phyloP scores from a whole-genome alignment of 2,888 invertebrate genomes.

The Acleris literana region DNA sequence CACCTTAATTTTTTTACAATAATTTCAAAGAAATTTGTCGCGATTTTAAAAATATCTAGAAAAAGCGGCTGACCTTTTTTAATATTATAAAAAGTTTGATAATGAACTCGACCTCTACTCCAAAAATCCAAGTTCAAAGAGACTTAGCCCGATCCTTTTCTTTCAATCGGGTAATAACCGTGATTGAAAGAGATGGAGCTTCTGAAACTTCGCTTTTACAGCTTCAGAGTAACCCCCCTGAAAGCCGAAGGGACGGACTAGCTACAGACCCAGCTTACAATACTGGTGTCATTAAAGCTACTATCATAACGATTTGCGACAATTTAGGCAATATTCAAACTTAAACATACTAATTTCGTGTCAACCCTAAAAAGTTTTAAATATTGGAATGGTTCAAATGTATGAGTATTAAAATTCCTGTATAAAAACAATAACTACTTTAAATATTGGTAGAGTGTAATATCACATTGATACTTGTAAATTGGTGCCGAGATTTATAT shows the following conservation, averaged over 20 bases:
- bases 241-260: conserved; percentile 64
- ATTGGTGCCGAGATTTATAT: conserved; percentile 29
- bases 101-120: conserved; percentile 39
- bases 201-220: no score
- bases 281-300: conserved; percentile 61
- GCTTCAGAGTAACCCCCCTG: no score
- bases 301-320: conserved; percentile 36
- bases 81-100: conserved; percentile 7
- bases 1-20: conserved; percentile 6
- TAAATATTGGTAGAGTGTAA: conserved; percentile 27
- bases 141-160: no score
- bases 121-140: no score
- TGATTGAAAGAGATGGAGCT: no score
- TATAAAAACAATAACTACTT: conserved; percentile 61
- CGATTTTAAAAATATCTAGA: conserved; percentile 19
- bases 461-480: conserved; percentile 32
- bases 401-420: conserved; percentile 71
- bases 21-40: conserved; percentile 7
- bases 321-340: conserved; percentile 32
- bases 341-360: conserved; percentile 28
- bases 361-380: conserved; percentile 25
- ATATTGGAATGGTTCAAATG: conserved; percentile 70
- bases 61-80: conserved; percentile 9
- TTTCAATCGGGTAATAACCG: no score
- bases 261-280: conserved; percentile 64